Evolutionary conservation across 2,113 vertebrate genomes (phyloP).

Genomic region (Peromyscus leucopus): DNA sequence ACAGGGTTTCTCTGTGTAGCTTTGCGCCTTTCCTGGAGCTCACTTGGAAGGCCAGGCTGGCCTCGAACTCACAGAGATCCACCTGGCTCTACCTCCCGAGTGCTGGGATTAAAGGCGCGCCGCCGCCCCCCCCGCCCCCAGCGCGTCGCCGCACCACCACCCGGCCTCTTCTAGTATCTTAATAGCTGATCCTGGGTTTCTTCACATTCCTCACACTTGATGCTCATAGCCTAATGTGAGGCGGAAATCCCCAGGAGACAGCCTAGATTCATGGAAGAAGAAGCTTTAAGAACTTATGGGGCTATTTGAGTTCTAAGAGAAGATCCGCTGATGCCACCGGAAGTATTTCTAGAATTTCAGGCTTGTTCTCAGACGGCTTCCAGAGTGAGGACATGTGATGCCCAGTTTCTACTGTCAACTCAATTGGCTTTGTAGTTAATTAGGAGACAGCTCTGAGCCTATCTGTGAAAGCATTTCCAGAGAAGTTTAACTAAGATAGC

Average conservation of each 20-base stretch:
- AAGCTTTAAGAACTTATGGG: background rate
- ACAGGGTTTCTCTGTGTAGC: too few species aligned
- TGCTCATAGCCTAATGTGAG: background rate
- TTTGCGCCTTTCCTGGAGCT: too few species aligned
- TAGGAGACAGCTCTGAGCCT: background rate
- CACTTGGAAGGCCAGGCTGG: too few species aligned
- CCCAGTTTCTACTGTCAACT: background rate
- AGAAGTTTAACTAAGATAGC: background rate
- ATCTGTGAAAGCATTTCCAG: background rate
- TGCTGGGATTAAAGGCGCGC: too few species aligned
- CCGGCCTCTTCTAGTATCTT: background rate
- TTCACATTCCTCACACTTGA: background rate
- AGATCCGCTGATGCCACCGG: background rate
- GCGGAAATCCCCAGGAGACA: background rate
- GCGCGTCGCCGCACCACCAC: too few species aligned
- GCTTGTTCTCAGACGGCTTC: background rate
- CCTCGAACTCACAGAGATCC: too few species aligned
- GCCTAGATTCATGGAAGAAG: background rate
- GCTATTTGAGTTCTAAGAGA: background rate
- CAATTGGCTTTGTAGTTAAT: background rate
- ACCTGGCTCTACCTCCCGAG: too few species aligned
- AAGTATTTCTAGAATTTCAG: slow-evolving; percentile 36
- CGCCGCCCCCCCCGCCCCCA: too few species aligned
- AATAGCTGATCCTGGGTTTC: background rate
- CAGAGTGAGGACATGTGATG: background rate